phyloP scores from a whole-genome alignment of 1,140 invertebrate species.

The Drosophila nebulosa region DNA sequence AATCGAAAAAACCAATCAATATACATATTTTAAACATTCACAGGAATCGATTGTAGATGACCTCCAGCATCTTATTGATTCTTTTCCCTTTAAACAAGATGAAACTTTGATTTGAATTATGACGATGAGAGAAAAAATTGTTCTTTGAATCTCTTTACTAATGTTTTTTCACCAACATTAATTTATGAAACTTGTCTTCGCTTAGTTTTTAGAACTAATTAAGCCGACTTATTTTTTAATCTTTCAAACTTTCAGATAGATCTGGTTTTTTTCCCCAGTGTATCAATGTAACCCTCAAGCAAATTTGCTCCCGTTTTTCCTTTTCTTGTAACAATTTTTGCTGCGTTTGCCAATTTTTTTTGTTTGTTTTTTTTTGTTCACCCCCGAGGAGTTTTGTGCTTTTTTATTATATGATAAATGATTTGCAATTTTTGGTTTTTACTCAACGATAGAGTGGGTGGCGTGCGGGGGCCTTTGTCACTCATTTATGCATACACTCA shows the following conservation, averaged over 20 bases:
- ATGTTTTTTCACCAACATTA: too few relatives aligned
- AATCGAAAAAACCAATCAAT: conserved; percentile 32
- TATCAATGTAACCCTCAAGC: not conserved
- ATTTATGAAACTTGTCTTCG: too few relatives aligned
- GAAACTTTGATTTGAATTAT: not conserved
- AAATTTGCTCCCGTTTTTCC: not conserved
- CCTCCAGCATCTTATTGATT: too few relatives aligned
- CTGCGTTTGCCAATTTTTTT: conserved; percentile 20
- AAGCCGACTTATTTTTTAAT: too few relatives aligned
- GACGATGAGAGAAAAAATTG: too few relatives aligned
- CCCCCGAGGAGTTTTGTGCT: conserved; percentile 5
- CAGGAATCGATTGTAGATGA: not conserved
- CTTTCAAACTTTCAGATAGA: not conserved
- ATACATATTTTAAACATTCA: not conserved
- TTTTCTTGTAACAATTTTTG: not conserved
- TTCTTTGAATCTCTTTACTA: too few relatives aligned
- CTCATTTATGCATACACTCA: conserved; percentile 31
- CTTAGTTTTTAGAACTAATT: too few relatives aligned
- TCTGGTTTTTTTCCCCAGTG: not conserved
- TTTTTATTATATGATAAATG: conserved; percentile 63
- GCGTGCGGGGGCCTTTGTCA: conserved; percentile 35
- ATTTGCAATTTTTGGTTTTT: conserved; percentile 45
- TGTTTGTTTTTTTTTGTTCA: conserved; percentile 4
- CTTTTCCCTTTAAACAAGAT: not conserved
- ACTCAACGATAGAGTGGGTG: conserved; percentile 9